Evolutionary conservation across 1,140 invertebrate genomes (phyloP).

Genomic region (Orchestia grillus): DNA sequence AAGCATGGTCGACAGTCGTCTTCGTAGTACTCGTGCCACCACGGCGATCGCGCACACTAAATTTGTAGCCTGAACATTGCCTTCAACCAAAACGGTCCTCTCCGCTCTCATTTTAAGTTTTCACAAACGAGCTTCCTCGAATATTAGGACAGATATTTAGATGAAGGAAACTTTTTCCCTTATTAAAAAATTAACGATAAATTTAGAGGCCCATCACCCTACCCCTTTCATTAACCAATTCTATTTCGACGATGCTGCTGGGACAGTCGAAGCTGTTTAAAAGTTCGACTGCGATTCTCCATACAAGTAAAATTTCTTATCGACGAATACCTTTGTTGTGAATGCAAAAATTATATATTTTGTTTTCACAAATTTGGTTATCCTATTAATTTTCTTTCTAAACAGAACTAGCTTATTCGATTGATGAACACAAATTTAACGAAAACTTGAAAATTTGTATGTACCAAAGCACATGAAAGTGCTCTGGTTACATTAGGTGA

Average conservation of each 20-base stretch:
- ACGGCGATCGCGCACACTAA: not conserved
- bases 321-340: too few species aligned
- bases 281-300: too few species aligned
- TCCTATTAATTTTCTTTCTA: too few species aligned
- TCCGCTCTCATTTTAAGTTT: not conserved
- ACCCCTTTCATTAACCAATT: not conserved
- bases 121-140: not conserved
- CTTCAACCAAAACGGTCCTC: not conserved
- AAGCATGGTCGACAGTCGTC: not conserved
- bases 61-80: not conserved
- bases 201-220: not conserved
- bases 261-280: not conserved
- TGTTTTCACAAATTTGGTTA: too few species aligned
- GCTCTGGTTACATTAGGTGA: too few species aligned
- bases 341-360: too few species aligned
- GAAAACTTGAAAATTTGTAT: too few species aligned
- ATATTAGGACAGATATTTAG: not conserved
- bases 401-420: too few species aligned
- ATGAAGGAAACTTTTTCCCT: not conserved
- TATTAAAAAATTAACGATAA: not conserved
- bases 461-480: too few species aligned
- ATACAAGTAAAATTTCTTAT: too few species aligned
- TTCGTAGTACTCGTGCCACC: too few species aligned
- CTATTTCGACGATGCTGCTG: not conserved
- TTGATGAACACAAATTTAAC: too few species aligned